Base-by-base conservation (phyloP, 1,140 invertebrate species). In the Homalodisca vitripennis region DNA sequence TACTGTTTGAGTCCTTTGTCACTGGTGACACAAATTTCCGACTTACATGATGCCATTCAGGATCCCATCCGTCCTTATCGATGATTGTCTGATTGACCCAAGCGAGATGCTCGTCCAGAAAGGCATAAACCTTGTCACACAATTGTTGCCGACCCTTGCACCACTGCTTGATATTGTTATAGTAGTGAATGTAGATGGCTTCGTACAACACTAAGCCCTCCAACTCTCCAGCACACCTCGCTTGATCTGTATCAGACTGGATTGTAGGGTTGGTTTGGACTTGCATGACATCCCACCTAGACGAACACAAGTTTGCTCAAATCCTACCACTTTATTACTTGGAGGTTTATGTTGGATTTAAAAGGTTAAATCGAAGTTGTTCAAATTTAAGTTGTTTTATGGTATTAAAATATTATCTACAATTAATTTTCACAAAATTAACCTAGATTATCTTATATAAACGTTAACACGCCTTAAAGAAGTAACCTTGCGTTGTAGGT, bases 41-140 rank as follows among this genome's bases (percentile, higher is more conserved):
- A 51, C 48, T 51, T 3, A 51, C 48, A 51, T 51, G 48, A 20
- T 51, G 48, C 48, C 48, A 51, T 20, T 20, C 22, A 51, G 48
- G 48, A 51, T 51, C 48, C 22, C 3, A 6, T 14, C 22, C 6
- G 17, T n/a, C 48, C 48, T n/a, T 51, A 12, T 51, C n/a, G 2
- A 20, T 51, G 6, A 51, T 51, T 51, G 17, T 3, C 48, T 51
- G 6, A 20, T 51, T 3, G 22, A n/a, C 22, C 48, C 48, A 51
- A 14, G 3, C 6, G n/a, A 51, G 48, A 51, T 51, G 48, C 22
- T 51, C 14, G 22, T 51, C 6, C 48, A 51, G n/a, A 20, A 51
- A 51, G 3, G 48, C 3, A 51, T 51, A 51, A 3, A 51, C 48
- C 22, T 51, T 51, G 17, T 51, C 22, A n/a, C 48, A 51, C 17